Conservation (phyloP, 2,797 vertebrate genomes). For the Alfaro cultratus region DNA sequence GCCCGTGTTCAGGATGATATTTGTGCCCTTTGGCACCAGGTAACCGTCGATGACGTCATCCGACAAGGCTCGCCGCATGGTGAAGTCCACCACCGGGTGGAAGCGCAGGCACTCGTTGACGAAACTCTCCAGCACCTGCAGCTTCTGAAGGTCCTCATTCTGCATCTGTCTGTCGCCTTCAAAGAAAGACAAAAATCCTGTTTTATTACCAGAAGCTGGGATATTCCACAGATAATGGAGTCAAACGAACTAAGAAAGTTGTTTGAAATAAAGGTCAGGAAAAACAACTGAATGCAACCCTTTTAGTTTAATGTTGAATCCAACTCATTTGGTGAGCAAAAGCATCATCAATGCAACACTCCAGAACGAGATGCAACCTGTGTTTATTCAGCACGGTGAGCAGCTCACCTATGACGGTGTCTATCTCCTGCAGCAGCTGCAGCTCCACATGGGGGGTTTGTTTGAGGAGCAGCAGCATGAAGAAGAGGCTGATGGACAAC, state of each 20-base stretch:
- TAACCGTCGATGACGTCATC: conserved; percentile 94
- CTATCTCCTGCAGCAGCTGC: conserved; percentile 88
- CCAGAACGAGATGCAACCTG: too few relatives aligned
- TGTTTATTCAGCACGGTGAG: neutral
- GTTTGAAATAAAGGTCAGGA: neutral
- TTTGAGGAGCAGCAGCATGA: conserved; percentile 92
- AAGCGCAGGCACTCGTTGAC: conserved; percentile 92
- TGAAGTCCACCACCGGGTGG: conserved; percentile 92
- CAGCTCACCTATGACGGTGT: conserved; percentile 84
- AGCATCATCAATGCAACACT: neutral
- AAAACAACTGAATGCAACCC: neutral
- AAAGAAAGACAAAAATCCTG: neutral
- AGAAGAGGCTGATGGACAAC: conserved; percentile 91
- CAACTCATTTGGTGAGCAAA: neutral
- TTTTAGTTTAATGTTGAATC: neutral
- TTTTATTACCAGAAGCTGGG: neutral
- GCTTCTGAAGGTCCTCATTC: conserved; percentile 84
- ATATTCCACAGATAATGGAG: neutral
- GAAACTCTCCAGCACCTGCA: conserved; percentile 88
- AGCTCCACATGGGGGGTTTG: conserved; percentile 89
- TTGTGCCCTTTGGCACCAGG: conserved; percentile 90
- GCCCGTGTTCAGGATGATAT: conserved; percentile 93
- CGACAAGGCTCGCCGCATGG: conserved; percentile 89
- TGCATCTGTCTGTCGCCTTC: conserved; percentile 84
- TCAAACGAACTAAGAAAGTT: neutral